Conservation (phyloP, 2,888 invertebrate genomes). For the Tetramorium bicarinatum region DNA sequence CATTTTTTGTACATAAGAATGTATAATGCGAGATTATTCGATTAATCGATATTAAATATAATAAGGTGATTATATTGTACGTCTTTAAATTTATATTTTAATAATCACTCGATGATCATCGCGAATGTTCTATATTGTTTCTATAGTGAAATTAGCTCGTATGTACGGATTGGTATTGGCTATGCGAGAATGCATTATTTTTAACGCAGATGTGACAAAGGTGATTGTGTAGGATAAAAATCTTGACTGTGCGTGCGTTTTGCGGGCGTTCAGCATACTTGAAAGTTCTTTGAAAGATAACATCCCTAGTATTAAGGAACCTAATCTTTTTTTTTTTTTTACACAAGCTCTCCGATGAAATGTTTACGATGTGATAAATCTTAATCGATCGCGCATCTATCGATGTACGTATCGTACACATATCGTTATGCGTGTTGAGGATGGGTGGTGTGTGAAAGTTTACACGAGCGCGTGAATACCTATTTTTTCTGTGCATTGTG, state of each 20-base stretch:
- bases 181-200: constrained; percentile 23
- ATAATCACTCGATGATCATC: constrained; percentile 72
- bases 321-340: constrained; percentile 56
- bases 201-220: constrained; percentile 11
- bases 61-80: constrained; percentile 67
- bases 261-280: constrained; percentile 5
- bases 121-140: constrained; percentile 46
- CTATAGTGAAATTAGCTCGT: constrained; percentile 8
- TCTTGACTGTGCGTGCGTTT: constrained; percentile 9
- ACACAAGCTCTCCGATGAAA: constrained; percentile 68
- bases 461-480: constrained; percentile 8
- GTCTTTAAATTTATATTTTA: constrained; percentile 77
- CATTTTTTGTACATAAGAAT: constrained; percentile 77
- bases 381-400: constrained; percentile 67
- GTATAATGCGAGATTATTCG: constrained; percentile 28
- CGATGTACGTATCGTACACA: constrained; percentile 32
- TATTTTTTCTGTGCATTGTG: constrained; percentile 58
- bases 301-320: constrained; percentile 31
- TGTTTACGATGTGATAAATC: constrained; percentile 76
- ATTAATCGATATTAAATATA: constrained; percentile 56
- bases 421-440: constrained; percentile 41
- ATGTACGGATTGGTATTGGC: constrained; percentile 20
- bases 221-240: constrained; percentile 1
- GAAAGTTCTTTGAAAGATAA: constrained; percentile 45
- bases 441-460: constrained; percentile 29